Percentiles rank a stretch among this genome's conserved stretches.
phyloP scores from a whole-genome alignment of 2,888 invertebrate genomes.

The Pseudolycoriella hygida region DNA sequence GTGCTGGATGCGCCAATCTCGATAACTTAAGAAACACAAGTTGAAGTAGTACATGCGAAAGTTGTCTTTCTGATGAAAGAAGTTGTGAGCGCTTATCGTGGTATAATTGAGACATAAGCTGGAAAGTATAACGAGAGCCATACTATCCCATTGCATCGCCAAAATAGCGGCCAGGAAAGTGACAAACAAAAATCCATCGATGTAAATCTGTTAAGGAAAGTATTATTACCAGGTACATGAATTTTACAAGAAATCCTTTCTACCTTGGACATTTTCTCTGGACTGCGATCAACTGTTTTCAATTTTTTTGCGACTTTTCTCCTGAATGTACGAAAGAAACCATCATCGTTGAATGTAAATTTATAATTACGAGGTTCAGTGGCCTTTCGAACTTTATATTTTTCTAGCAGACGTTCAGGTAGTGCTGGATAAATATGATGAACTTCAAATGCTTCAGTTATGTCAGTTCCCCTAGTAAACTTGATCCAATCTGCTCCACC shows the following conservation, averaged over 20 bases:
- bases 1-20: constrained; percentile 59
- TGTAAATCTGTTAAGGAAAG: constrained; percentile 19
- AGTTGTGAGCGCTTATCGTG: constrained; percentile 52
- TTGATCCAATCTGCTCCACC: constrained; percentile 62
- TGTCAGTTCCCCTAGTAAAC: constrained; percentile 45
- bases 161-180: constrained; percentile 24
- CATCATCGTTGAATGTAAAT: constrained; percentile 52
- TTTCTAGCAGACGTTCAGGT: constrained; percentile 40
- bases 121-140: constrained; percentile 25
- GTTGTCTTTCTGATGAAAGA: constrained; percentile 55
- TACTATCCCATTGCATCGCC: constrained; percentile 22
- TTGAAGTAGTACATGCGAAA: constrained; percentile 68
- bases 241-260: not conserved
- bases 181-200: constrained; percentile 24
- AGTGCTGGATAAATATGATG: constrained; percentile 42
- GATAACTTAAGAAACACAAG: constrained; percentile 38
- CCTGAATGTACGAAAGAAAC: constrained; percentile 57
- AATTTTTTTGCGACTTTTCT: constrained; percentile 34
- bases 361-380: constrained; percentile 45
- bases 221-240: not conserved
- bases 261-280: constrained; percentile 11
- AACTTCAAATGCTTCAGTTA: constrained; percentile 61
- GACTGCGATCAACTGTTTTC: constrained; percentile 32
- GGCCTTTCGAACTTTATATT: constrained; percentile 48
- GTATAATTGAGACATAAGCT: constrained; percentile 40